A percentile compares a stretch with the other conserved stretches of the same genome.
Evolutionary conservation across 2,113 vertebrate species (phyloP).

Genomic region (Thomomys bottae): DNA sequence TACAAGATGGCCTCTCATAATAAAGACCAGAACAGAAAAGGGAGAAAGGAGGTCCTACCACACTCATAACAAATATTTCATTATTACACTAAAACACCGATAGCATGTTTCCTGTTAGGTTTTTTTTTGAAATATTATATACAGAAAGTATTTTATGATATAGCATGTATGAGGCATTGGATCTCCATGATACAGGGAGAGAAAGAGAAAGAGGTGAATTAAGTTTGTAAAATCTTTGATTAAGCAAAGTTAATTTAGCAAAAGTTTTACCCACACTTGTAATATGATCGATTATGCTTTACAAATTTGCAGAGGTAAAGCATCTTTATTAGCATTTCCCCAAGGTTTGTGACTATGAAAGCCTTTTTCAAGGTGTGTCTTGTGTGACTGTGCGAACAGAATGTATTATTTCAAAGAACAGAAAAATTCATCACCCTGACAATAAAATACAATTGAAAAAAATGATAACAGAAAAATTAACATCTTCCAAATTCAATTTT

Average conservation of each 20-base stretch:
- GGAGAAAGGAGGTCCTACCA: neutral
- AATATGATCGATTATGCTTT: neutral
- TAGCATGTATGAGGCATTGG: neutral
- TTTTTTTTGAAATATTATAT: neutral
- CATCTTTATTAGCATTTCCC: neutral
- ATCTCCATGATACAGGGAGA: neutral
- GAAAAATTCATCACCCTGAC: too few relatives aligned
- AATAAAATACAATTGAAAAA: too few relatives aligned
- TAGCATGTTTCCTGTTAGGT: neutral
- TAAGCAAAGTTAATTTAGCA: neutral
- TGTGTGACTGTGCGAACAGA: neutral
- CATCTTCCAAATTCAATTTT: neutral
- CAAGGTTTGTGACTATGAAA: neutral
- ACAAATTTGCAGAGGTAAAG: neutral
- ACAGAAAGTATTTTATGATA: neutral
- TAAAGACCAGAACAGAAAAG: neutral
- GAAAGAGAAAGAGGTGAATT: neutral
- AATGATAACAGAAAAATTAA: neutral
- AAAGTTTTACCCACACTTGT: neutral
- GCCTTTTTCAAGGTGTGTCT: neutral
- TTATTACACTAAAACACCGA: neutral
- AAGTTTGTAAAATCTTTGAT: neutral
- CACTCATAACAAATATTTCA: neutral
- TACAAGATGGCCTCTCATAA: neutral
- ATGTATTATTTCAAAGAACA: too few relatives aligned